A percentile compares a stretch with the other conserved stretches of the same genome.
Conservation (phyloP, 2,888 invertebrate species). For the Eupithecia exiguata region DNA sequence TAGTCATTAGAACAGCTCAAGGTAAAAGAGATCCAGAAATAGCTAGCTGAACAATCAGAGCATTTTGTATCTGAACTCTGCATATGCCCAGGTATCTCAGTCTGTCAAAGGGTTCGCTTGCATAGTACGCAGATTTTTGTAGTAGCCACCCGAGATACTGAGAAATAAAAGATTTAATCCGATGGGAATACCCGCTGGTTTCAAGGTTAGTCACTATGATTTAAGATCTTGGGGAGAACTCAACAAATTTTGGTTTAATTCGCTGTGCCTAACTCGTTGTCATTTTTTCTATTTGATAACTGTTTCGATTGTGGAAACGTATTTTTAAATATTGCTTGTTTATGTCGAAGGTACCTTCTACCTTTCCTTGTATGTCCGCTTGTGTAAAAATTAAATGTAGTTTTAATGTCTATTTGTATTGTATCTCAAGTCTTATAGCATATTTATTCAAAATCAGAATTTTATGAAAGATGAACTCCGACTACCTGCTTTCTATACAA, state of each 20-base stretch:
- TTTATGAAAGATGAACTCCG: not conserved
- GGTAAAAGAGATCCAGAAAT: not conserved
- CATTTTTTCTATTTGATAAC: not conserved
- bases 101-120: conserved; percentile 55
- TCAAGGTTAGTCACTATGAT: too few relatives aligned
- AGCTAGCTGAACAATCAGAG: conserved; percentile 51
- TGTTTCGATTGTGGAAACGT: not conserved
- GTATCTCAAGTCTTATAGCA: not conserved
- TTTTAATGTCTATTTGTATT: not conserved
- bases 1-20: not conserved
- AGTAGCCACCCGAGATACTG: not conserved
- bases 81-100: conserved; percentile 54
- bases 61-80: conserved; percentile 46
- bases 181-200: not conserved
- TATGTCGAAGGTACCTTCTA: not conserved
- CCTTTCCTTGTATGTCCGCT: not conserved
- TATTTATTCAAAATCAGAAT: not conserved
- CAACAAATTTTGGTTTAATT: not conserved
- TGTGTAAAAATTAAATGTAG: not conserved
- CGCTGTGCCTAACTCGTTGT: not conserved
- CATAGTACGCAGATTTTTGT: conserved; percentile 20
- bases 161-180: not conserved
- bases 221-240: not conserved
- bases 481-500: conserved; percentile 19
- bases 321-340: not conserved